Evolutionary conservation across 2,113 vertebrate genomes (phyloP).

Genomic region (Strigops habroptila): DNA sequence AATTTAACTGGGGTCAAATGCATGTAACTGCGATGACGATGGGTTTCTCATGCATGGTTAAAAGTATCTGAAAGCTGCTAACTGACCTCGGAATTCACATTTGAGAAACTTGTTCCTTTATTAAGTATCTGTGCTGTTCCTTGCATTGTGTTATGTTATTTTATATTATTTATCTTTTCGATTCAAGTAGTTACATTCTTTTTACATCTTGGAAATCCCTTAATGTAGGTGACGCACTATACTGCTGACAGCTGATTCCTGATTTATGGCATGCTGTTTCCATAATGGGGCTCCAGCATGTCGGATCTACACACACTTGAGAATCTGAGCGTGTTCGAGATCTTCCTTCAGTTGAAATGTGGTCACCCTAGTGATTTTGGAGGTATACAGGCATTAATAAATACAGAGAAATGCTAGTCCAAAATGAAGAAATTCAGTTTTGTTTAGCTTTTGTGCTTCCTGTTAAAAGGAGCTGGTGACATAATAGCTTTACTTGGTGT

Average conservation of each 20-base stretch:
- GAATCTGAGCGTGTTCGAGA: not conserved
- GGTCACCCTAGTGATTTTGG: not conserved
- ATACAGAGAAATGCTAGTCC: not conserved
- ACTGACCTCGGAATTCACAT: conserved; percentile 46
- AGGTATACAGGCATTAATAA: not conserved
- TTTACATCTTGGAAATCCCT: conserved; percentile 44
- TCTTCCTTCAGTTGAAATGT: not conserved
- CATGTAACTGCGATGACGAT: not conserved
- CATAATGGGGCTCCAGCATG: not conserved
- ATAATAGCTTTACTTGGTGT: not conserved
- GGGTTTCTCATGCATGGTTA: not conserved
- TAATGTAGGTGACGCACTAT: conserved; percentile 15
- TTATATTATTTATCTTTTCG: not conserved
- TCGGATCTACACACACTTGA: not conserved
- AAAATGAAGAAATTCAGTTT: not conserved
- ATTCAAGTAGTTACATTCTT: not conserved
- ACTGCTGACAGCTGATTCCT: conserved; percentile 18
- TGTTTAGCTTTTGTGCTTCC: conserved; percentile 37
- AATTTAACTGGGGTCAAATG: not conserved
- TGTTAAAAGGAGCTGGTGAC: conserved; percentile 30
- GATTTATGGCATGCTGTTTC: conserved; percentile 31
- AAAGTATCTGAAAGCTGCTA: conserved; percentile 51
- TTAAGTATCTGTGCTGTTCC: not conserved
- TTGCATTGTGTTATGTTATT: not conserved
- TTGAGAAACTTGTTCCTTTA: conserved; percentile 27